Conservation (phyloP, 2,113 vertebrate genomes). For the Verasper variegatus region DNA sequence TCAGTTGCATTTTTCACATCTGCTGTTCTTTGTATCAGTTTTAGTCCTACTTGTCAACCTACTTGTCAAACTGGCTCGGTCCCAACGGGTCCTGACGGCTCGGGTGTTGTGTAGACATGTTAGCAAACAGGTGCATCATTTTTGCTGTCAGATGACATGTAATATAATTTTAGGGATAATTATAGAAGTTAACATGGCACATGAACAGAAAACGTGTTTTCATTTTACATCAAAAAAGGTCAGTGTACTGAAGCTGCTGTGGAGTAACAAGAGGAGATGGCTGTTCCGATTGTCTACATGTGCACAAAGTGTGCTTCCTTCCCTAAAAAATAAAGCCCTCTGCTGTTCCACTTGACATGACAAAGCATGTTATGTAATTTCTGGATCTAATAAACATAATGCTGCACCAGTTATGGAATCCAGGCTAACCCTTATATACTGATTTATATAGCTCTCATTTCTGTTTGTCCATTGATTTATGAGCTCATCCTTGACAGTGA, state of each 20-base stretch:
- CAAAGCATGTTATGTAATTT: slow-evolving; percentile 62
- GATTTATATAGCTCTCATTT: background rate
- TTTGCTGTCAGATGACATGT: background rate
- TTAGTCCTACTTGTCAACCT: too few species aligned
- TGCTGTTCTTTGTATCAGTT: too few species aligned
- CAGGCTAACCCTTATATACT: slow-evolving; percentile 29
- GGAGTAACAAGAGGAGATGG: background rate
- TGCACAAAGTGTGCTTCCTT: background rate
- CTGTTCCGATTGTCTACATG: background rate
- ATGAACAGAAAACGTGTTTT: too few species aligned
- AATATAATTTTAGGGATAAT: background rate
- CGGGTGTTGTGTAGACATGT: background rate
- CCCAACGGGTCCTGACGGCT: too few species aligned
- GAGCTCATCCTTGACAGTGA: background rate
- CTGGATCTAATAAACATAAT: slow-evolving; percentile 47
- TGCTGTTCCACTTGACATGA: slow-evolving; percentile 38
- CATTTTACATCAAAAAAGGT: too few species aligned
- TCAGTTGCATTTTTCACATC: too few species aligned
- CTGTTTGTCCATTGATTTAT: background rate
- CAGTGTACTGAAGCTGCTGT: background rate
- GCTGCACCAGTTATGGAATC: slow-evolving; percentile 25
- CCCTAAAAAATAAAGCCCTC: slow-evolving; percentile 51
- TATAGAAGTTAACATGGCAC: too few species aligned
- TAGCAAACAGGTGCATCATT: background rate
- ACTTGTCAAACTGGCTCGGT: too few species aligned